Evolutionary conservation across 1,140 invertebrate species (phyloP).

Genomic region (Bombus pascuorum): DNA sequence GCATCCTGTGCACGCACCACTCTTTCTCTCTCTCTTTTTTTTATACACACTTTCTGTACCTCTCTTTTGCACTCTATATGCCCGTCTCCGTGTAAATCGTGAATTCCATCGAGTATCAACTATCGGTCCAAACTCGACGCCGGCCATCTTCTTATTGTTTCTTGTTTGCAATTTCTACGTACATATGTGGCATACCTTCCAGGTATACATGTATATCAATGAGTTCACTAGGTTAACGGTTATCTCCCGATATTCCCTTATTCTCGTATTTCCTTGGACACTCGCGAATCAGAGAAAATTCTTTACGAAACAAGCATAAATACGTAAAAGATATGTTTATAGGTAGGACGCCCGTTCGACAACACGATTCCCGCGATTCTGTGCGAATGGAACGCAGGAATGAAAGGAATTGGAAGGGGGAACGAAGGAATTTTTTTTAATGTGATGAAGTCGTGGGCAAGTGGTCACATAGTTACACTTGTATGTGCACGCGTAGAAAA

Average conservation of each 20-base stretch:
- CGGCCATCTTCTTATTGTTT: background rate
- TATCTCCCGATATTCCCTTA: constrained; percentile 1
- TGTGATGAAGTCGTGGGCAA: too few species aligned
- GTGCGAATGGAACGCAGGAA: background rate
- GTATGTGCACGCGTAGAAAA: too few species aligned
- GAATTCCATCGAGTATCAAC: constrained; percentile 15
- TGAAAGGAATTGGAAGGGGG: background rate
- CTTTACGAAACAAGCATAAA: background rate
- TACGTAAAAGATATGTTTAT: background rate
- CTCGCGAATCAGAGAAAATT: constrained; percentile 4
- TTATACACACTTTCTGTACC: background rate
- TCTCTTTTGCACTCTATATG: background rate
- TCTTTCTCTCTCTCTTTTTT: background rate
- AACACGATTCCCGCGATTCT: background rate
- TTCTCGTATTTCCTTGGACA: constrained; percentile 22
- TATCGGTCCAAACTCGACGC: constrained; percentile 3
- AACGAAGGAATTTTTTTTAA: background rate
- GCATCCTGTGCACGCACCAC: constrained; percentile 28
- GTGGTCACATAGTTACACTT: too few species aligned
- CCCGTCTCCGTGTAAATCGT: constrained; percentile 29
- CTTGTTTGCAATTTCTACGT: background rate
- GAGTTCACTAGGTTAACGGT: constrained; percentile 52
- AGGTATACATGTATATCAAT: background rate
- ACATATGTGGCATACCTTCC: too few species aligned
- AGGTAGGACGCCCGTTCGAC: background rate